A percentile compares a stretch with the other conserved stretches of the same genome.
Evolutionary conservation across 2,888 invertebrate species (phyloP).

Genomic region (Heliconius cydno): DNA sequence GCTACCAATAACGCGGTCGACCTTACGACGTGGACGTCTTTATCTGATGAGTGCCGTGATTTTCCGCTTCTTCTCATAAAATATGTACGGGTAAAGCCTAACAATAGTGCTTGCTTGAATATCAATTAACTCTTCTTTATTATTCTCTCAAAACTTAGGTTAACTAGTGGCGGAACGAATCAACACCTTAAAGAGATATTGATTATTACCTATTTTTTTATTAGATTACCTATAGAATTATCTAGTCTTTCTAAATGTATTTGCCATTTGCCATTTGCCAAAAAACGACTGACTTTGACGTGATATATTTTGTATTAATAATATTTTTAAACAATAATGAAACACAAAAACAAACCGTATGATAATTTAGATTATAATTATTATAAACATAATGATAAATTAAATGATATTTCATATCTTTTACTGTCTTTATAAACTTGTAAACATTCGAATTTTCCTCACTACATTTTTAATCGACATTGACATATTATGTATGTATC

Average conservation of each 20-base stretch:
- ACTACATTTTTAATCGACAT: background rate
- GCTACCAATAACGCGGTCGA: constrained; percentile 15
- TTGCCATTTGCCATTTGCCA: no score
- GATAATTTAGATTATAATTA: background rate
- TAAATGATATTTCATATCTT: background rate
- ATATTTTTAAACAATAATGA: background rate
- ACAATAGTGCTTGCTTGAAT: constrained; percentile 10
- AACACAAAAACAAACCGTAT: no score
- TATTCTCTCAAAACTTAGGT: background rate
- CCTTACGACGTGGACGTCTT: constrained; percentile 33
- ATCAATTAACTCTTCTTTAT: background rate
- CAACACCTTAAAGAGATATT: background rate
- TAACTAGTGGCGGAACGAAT: background rate
- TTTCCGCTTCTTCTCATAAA: constrained; percentile 34
- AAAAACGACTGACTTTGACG: background rate
- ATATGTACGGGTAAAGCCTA: constrained; percentile 23
- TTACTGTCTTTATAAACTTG: no score
- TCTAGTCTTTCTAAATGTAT: no score
- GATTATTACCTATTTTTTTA: no score
- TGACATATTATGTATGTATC: background rate
- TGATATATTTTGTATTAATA: background rate
- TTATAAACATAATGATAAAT: background rate
- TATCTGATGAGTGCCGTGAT: constrained; percentile 26
- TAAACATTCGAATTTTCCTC: background rate
- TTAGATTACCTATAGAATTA: no score